Base-by-base conservation (phyloP, 2,113 vertebrate species). In the Philantomba maxwellii region DNA sequence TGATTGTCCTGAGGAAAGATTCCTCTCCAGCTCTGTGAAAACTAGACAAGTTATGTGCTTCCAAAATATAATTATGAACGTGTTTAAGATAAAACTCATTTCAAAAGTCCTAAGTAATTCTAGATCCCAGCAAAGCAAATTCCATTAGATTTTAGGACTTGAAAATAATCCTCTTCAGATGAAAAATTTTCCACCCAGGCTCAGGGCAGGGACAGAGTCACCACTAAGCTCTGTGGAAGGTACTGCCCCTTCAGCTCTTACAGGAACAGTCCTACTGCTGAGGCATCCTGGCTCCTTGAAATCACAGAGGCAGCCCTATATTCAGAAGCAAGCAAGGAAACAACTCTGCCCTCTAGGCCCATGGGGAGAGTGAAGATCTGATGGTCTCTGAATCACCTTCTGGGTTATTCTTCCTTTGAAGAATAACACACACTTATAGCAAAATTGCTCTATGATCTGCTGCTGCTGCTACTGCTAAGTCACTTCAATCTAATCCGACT, bases 161-260 rank as follows among this genome's bases (percentile, higher is more conserved):
- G 26, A 55, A 45, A 43, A 36, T 70, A 70, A 36, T 21, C 9
- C n/a, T 77, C 4, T 58, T 62, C 8, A 28, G 2, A 12, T 78
- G 0, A 9, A 45, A 53, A 7, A 3, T 47, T n/a, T 78, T 25
- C 14, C 26, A 12, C 45, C 4, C 9, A 64, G 33, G 26, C 2
- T 28, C 8, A 80, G 8, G 14, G 2, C 23, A 17, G 15, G 33
- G 43, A 2, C 11, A 88, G 3, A 30, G 5, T 82, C 21, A 89
- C 0, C 26, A 33, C 5, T 6, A 30, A 15, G 13, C 8, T 90
- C 14, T 58, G 4, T 49, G 6, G 26, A 3, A 4, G 0, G 3
- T 19, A 2, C 55, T 21, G 17, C 1, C 33, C 2, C 3, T 36
- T 83, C 33, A 39, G 5, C 33, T 62, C 30, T 73, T 93, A 10